These are phyloP conservation scores for Nesometra sesokonis DNA, from an alignment of 35 echinoderm and acorn worm genomes.

Conservation along the genomic window DNA sequence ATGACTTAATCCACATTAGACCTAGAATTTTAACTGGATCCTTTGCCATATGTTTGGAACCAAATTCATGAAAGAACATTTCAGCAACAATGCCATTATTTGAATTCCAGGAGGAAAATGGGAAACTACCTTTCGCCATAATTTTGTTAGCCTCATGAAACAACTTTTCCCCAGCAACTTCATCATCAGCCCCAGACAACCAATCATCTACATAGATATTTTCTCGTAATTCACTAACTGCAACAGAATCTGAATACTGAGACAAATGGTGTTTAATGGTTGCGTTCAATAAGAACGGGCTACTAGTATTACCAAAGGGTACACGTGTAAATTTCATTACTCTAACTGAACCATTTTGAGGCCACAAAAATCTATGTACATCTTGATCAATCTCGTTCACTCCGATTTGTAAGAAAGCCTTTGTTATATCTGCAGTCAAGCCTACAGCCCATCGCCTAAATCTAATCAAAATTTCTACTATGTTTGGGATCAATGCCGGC, in stretches of 20 bases:
- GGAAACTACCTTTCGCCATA: conserved; percentile 18
- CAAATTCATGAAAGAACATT: conserved; percentile 20
- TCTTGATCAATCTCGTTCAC: conserved; percentile 7
- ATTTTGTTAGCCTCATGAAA: conserved; percentile 18
- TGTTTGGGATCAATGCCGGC: background rate
- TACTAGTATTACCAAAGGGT: conserved; percentile 10
- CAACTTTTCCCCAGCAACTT: background rate
- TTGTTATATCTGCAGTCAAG: conserved; percentile 14
- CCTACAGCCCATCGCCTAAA: conserved; percentile 12
- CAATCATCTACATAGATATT: conserved; percentile 27
- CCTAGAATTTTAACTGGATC: conserved; percentile 12
- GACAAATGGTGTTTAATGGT: conserved; percentile 1
- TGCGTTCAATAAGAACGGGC: conserved; percentile 16
- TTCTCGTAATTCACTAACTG: conserved; percentile 5
- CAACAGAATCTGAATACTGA: background rate
- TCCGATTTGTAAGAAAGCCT: conserved; percentile 18
- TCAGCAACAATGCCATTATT: conserved; percentile 19
- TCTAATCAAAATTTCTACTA: background rate
- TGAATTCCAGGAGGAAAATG: conserved; percentile 18
- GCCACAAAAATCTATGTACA: conserved; percentile 19
- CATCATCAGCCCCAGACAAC: conserved; percentile 9
- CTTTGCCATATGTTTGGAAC: background rate
- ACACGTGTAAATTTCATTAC: conserved; percentile 10
- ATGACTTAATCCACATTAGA: conserved; percentile 9
- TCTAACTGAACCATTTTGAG: background rate